These are phyloP conservation scores for Lasiurus borealis DNA, from an alignment of 2,113 vertebrate species.

Conservation along the genomic window DNA sequence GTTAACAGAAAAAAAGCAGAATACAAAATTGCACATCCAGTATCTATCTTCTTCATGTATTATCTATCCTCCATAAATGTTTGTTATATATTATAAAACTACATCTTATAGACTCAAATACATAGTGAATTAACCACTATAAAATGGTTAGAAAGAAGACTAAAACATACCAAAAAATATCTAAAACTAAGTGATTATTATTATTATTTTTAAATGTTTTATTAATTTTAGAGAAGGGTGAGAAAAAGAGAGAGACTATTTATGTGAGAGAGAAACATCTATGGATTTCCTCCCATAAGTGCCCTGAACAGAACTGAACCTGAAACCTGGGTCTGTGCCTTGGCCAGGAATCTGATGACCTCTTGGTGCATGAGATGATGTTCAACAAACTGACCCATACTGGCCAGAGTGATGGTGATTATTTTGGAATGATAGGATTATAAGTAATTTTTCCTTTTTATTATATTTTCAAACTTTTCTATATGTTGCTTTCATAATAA, in stretches of 20 bases:
- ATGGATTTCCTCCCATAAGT: background rate
- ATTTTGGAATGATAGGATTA: background rate
- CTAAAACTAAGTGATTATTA: background rate
- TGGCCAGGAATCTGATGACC: background rate
- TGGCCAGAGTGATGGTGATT: background rate
- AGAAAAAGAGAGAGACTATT: background rate
- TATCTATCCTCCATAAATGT: too few species aligned
- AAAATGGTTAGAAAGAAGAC: background rate
- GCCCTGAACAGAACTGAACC: background rate
- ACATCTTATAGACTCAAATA: background rate
- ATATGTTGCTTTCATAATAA: background rate
- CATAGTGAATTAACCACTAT: background rate
- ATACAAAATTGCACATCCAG: background rate
- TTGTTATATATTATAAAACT: background rate
- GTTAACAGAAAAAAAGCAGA: constrained; percentile 21
- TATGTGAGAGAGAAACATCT: background rate
- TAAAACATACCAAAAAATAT: background rate
- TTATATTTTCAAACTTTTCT: constrained; percentile 40
- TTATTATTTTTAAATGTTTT: background rate
- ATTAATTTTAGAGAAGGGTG: background rate
- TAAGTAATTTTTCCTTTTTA: background rate
- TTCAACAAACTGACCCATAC: background rate
- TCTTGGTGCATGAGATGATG: background rate
- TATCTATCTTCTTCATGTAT: background rate
- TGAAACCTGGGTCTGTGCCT: background rate